Evolutionary conservation across 2,113 vertebrate genomes (phyloP), one percentile per base, ranked within the genome.

Genomic region (Phalacrocorax pelagicus): DNA sequence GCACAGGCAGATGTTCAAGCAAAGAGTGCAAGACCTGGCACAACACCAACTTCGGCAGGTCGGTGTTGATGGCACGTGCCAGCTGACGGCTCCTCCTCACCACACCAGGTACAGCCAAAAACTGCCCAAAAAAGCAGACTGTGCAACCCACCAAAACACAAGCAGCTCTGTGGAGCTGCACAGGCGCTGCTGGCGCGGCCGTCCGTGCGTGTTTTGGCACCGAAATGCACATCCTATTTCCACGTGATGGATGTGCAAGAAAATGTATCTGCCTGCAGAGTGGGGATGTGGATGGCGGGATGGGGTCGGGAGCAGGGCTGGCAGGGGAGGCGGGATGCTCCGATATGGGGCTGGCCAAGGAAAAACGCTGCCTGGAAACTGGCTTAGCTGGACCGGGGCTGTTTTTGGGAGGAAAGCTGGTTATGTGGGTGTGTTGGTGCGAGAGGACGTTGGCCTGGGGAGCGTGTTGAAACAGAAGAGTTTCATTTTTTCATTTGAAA

Each of bases 401-500:
- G 83, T 7, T 15, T 42, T 71, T 24, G 61, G 83, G 84, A 94
- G 81, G 55, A 69, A 94, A 80, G 63, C 71, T 93, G 96, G 70
- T 80, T 80, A 73, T 65, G 63, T 90, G 81, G 85, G 90, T 90
- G 96, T 92, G 90, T 29, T 93, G 67, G 81, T 93, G 79, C 4
- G 2, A 19, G 55, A 66, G 79, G 62, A 93, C 0, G 3, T 7
- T 34, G 81, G 72, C 84, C 73, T 22, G 15, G 29, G 34, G 80
- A 74, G 13, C 40, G 38, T 79, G 69, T 55, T 34, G 78, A 71
- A 94, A 86, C 86, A 96, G 89, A 84, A 96, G 77, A 83, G 69
- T 71, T 95, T 84, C 51, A 62, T 88, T 92, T 92, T 94, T 91
- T 86, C 27, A 14, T 79, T 96, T 62, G 66, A 73, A 93, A 92